Base-by-base conservation (phyloP, 2,797 vertebrate genomes). In the Parauchenoglanis ngamensis region DNA sequence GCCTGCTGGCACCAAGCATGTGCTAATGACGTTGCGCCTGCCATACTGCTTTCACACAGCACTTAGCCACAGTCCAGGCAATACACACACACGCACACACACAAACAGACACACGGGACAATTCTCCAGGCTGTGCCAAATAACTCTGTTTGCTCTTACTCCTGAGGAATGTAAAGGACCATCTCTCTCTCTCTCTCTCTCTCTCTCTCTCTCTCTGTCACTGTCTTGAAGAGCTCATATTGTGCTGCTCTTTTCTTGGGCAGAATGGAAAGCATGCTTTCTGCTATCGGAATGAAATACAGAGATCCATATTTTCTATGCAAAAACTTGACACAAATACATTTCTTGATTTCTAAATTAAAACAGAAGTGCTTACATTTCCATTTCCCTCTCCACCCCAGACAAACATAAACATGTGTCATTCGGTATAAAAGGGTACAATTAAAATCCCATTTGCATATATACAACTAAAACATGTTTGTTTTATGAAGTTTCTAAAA, bases 161-260 rank as follows among this genome's bases (percentile, higher is more conserved):
- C 73, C 90, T 89, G 88, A 93, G 92, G 94, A 95, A 94, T 94
- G 93, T 89, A 91, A 82, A 67, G 56, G 54, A 65, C 52, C 44
- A 46, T 80, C 77, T 82, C 86, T 89, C 52, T 91, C 86, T 82
- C 86, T 89, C 52, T 91, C 86, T 89, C 88, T 88, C 82, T 89
- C 78, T 82, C 83, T 87, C 84, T 89, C 35, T 65, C 52, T 88
- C 86, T 89, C 76, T 89, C 88, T 40, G 25, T 59, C 77, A 35
- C 76, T 77, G 49, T 77, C n/a, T 7, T 17, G 75, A 52, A 54
- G 25, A n/a, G 25, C 52, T 56, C 52, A 35, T 49, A 49, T 56
- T 31, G 35, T 77, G 35, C 65, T 59, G 68, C 83, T 79, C 77
- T 81, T 79, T 88, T 88, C 83, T 72, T 80, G 68, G 75, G 75